These are phyloP conservation scores for Gephyroberyx darwinii DNA, from an alignment of 2,797 vertebrate genomes.

Conservation along the genomic window DNA sequence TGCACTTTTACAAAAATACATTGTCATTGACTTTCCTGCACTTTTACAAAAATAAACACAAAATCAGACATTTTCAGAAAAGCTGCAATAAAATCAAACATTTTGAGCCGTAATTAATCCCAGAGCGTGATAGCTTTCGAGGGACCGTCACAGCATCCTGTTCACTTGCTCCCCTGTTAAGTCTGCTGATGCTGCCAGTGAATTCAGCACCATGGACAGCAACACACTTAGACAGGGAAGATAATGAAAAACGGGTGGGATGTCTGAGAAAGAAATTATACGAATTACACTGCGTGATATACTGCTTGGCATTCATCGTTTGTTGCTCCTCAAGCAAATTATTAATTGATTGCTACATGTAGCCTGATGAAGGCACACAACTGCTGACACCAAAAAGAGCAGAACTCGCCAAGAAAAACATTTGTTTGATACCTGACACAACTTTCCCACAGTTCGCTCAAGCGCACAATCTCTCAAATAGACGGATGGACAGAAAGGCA, in stretches of 20 bases:
- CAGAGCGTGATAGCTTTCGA: neutral
- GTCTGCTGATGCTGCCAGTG: neutral
- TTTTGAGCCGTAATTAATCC: neutral
- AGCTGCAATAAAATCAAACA: neutral
- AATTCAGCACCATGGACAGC: slow-evolving; percentile 37
- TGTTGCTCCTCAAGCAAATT: slow-evolving; percentile 4
- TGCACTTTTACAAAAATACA: neutral
- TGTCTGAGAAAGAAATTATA: neutral
- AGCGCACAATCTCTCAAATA: slow-evolving; percentile 15
- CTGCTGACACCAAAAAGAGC: neutral
- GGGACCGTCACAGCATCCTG: too few relatives aligned
- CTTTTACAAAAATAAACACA: neutral
- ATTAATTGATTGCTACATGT: slow-evolving; percentile 1
- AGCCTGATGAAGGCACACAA: neutral
- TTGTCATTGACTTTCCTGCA: too few relatives aligned
- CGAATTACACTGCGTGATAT: neutral
- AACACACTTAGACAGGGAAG: neutral
- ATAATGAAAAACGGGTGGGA: neutral
- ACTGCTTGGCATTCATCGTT: slow-evolving; percentile 2
- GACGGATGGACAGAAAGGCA: slow-evolving; percentile 42
- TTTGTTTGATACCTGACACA: slow-evolving; percentile 9
- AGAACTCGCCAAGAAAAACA: neutral
- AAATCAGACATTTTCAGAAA: neutral
- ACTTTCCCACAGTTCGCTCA: slow-evolving; percentile 6
- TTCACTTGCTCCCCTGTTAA: neutral